Base-by-base conservation (phyloP, 2,113 vertebrate genomes). In the Cyphomyrus plagiostoma region DNA sequence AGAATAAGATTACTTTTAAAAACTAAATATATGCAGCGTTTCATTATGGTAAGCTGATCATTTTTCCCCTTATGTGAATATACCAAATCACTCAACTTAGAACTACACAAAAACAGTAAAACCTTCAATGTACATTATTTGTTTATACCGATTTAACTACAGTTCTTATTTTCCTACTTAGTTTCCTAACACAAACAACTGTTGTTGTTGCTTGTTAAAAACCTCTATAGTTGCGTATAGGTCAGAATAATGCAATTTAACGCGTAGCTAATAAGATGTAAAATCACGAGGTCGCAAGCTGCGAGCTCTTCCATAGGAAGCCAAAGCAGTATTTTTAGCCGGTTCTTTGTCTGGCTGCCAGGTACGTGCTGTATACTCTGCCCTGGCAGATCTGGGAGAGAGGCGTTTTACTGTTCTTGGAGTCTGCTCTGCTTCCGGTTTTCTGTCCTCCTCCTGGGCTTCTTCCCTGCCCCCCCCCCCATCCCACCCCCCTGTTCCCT, bases 371-470 rank as follows among this genome's bases (percentile, higher is more conserved):
- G 48, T 86, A 26, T 86, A 52, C 46, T 35, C 49, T 49, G 48
- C 15, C 30, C 48, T 56, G 48, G 48, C 50, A 53, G 45, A 87
- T 21, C 13, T 30, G 26, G 50, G 46, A 50, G 46, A 49, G 46
- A 10, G 21, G 45, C 48, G 46, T 86, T 86, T 86, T 48, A n/a
- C n/a, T 86, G 46, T 86, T 86, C 50, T 30, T 50, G 85, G 85
- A 50, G 85, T 53, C 50, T 77, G 70, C 26, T 89, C 52, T 35
- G 45, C 48, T 89, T 89, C 87, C 58, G 45, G 58, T 50, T 21
- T 15, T 89, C 35, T 30, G 13, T 45, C 45, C 48, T 39, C 66
- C 66, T 49, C 46, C 8, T 58, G 13, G 19, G 26, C 35, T 35
- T 45, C 30, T 88, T 62, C n/a, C 17, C 87, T 46, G 30, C 62